A percentile compares a stretch with the other conserved stretches of the same genome.
phyloP scores from a whole-genome alignment of 2,113 vertebrate species.

The Pogonocichla stellata region DNA sequence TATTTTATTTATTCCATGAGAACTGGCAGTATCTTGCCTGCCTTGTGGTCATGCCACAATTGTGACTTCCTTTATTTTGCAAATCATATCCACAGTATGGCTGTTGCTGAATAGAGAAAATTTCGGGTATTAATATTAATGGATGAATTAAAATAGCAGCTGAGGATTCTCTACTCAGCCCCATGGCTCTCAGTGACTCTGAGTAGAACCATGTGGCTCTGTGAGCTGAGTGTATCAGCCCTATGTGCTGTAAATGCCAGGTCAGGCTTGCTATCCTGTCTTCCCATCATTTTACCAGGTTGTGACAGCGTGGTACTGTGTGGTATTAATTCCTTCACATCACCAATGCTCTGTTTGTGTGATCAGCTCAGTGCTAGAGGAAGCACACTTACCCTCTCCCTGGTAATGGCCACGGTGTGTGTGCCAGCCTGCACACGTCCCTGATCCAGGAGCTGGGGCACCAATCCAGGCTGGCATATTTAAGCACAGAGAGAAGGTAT shows the following conservation, averaged over 20 bases:
- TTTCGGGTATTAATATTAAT: not conserved
- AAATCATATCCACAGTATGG: not conserved
- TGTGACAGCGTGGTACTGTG: not conserved
- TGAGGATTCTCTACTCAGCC: not conserved
- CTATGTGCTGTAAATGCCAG: not conserved
- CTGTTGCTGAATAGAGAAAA: not conserved
- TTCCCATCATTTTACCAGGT: not conserved
- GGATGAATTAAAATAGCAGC: not conserved
- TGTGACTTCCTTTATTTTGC: not conserved
- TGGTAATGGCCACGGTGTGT: accelerated
- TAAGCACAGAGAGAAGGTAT: not conserved
- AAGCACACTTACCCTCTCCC: not conserved
- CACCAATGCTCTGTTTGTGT: not conserved
- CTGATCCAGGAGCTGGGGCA: not conserved
- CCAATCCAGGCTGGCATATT: not conserved
- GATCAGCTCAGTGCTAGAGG: not conserved
- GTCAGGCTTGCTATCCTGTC: not conserved
- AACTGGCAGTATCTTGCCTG: not conserved
- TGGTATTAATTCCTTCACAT: not conserved
- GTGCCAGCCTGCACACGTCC: not conserved
- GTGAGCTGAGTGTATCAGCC: not conserved
- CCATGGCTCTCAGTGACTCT: not conserved
- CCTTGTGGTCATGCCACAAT: not conserved
- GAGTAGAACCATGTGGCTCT: not conserved
- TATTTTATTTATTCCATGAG: not conserved